phyloP scores from a whole-genome alignment of 1,140 invertebrate genomes.

The Meloidogyne chitwoodi region DNA sequence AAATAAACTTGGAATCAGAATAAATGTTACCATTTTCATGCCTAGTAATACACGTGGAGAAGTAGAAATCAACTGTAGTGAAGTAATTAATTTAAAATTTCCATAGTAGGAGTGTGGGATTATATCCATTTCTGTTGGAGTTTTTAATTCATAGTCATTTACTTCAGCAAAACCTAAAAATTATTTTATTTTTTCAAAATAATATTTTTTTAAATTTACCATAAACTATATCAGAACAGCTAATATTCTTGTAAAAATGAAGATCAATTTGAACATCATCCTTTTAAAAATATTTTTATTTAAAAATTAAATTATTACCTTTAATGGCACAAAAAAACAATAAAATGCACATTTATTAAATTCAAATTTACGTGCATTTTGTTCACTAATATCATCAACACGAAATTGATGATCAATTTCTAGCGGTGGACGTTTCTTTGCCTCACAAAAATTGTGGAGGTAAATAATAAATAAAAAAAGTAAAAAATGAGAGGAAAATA shows the following conservation, averaged over 20 bases:
- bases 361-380: constrained; percentile 8
- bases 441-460: neutral
- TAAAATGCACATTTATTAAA: constrained; percentile 7
- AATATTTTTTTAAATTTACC: neutral
- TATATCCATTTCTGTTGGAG: neutral
- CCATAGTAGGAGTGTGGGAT: constrained; percentile 9
- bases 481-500: neutral
- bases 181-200: neutral
- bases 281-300: neutral
- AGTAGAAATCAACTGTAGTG: neutral
- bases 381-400: constrained; percentile 2
- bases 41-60: constrained; percentile 6
- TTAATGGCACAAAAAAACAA: constrained; percentile 12
- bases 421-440: neutral
- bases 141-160: neutral
- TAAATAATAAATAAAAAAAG: neutral
- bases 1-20: too few species aligned
- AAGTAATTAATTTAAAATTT: constrained; percentile 13
- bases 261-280: neutral
- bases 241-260: constrained; percentile 5
- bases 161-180: constrained; percentile 1
- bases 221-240: constrained; percentile 17
- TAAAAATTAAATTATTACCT: neutral
- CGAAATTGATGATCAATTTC: neutral
- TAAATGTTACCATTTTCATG: neutral